A percentile compares a stretch with the other conserved stretches of the same genome.
These are phyloP conservation scores for Dipodomys merriami DNA, from an alignment of 2,113 vertebrate species.

Conservation along the genomic window DNA sequence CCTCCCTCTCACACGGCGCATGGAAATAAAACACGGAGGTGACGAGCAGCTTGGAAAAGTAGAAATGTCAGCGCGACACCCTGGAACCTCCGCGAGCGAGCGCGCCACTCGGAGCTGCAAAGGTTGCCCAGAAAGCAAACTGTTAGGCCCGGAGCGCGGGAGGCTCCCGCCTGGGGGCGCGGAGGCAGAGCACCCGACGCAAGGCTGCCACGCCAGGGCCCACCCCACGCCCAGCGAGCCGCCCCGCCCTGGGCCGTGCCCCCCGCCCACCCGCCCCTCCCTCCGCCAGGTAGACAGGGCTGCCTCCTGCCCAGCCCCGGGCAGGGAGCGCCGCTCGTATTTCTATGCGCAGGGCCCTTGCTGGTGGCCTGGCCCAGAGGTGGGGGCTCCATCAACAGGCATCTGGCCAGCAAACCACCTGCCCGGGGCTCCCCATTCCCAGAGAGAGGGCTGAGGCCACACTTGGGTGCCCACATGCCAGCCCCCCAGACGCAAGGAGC, in stretches of 20 bases:
- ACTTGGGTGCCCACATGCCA: no score
- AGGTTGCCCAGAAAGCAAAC: slow-evolving; percentile 76
- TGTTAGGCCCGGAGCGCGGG: slow-evolving; percentile 52
- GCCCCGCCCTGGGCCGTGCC: neutral
- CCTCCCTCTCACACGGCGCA: slow-evolving; percentile 54
- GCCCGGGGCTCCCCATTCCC: no score
- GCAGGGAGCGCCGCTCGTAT: accelerated
- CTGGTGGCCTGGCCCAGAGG: neutral
- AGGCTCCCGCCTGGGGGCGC: slow-evolving; percentile 49
- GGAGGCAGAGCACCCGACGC: slow-evolving; percentile 57
- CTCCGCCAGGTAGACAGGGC: no score
- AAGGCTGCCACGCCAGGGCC: neutral
- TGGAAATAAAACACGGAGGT: slow-evolving; percentile 65
- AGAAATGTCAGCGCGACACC: slow-evolving; percentile 78
- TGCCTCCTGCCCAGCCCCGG: accelerated
- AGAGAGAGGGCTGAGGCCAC: no score
- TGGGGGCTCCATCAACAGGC: no score
- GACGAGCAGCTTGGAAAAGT: slow-evolving; percentile 73
- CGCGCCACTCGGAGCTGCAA: slow-evolving; percentile 34
- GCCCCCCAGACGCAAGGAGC: neutral
- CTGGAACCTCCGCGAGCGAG: slow-evolving; percentile 46
- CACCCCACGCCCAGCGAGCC: neutral
- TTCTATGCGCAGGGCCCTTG: neutral
- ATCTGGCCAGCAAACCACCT: no score
- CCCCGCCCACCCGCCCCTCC: neutral